Conservation (phyloP, 2,888 invertebrate species). For the Leptopterna dolabrata region DNA sequence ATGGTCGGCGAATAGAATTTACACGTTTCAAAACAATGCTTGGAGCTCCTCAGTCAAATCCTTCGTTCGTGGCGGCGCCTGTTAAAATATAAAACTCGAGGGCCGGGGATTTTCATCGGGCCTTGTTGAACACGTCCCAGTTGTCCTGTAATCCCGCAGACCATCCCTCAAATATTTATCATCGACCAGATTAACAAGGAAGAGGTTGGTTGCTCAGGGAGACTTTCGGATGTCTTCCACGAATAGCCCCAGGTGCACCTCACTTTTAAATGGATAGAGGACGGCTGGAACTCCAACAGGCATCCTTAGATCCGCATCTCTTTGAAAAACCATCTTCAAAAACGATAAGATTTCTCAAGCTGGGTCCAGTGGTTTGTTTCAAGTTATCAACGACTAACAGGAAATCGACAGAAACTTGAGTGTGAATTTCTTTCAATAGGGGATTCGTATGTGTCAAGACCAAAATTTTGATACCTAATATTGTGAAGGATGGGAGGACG, state of each 20-base stretch:
- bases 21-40: not conserved
- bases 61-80: not conserved
- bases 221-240: not conserved
- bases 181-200: conserved; percentile 4
- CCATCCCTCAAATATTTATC: not conserved
- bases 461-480: too few relatives aligned
- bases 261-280: not conserved
- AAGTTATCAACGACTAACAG: too few relatives aligned
- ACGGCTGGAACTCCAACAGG: not conserved
- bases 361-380: too few relatives aligned
- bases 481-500: too few relatives aligned
- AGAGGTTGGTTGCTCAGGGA: not conserved
- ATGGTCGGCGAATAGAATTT: not conserved
- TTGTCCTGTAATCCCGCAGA: not conserved
- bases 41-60: not conserved
- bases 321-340: too few relatives aligned
- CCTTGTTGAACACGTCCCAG: conserved; percentile 5
- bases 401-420: too few relatives aligned
- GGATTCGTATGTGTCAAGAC: too few relatives aligned
- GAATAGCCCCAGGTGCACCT: not conserved
- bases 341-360: too few relatives aligned
- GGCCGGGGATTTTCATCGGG: not conserved
- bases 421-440: too few relatives aligned
- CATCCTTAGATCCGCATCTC: too few relatives aligned
- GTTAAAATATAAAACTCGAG: not conserved